Base-by-base conservation (phyloP, 2,113 vertebrate genomes). In the Holacanthus passer region DNA sequence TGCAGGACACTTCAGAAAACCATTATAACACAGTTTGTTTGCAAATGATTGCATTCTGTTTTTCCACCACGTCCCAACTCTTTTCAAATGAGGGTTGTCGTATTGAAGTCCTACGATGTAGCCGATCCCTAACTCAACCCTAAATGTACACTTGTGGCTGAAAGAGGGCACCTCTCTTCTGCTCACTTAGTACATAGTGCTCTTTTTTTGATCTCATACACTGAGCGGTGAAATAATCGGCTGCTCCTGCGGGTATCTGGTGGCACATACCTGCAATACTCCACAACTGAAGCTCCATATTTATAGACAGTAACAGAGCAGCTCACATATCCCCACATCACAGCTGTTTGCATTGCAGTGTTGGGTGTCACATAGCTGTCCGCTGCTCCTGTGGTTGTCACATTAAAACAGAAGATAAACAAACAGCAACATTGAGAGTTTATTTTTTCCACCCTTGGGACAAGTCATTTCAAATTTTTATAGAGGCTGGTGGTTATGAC, bases 391-490 rank as follows among this genome's bases (percentile, higher is more conserved):
- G 88, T 59, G 89, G 86, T 93, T 93, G 92, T 93, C 93, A 87
- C 92, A 93, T 93, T 93, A 93, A 94, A 93, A 91, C 79, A 81
- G 77, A 88, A 87, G 83, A 86, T 91, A 91, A 93, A 93, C 92
- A 94, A 94, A 91, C 89, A 77, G 79, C 81, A 73, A 73, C 87
- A 89, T 91, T 90, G 85, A 75, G 84, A 82, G 81, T 74, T 85
- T 41, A 19, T 91, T 86, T 82, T 87, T 71, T 72, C 43, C 79
- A 72, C 87, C 86, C 77, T 31, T 27, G 84, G 88, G 91, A 91
- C 52, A 69, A 91, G 78, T 87, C 86, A 68, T 84, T 88, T 85
- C 83, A 79, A 32, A 74, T 84, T 93, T 91, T 84, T 85, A 84
- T 83, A 67, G 73, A 73, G 74, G 78, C 79, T 68, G 75, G 47